Base-by-base conservation (phyloP, 1,140 invertebrate species). In the Latrodectus geometricus region DNA sequence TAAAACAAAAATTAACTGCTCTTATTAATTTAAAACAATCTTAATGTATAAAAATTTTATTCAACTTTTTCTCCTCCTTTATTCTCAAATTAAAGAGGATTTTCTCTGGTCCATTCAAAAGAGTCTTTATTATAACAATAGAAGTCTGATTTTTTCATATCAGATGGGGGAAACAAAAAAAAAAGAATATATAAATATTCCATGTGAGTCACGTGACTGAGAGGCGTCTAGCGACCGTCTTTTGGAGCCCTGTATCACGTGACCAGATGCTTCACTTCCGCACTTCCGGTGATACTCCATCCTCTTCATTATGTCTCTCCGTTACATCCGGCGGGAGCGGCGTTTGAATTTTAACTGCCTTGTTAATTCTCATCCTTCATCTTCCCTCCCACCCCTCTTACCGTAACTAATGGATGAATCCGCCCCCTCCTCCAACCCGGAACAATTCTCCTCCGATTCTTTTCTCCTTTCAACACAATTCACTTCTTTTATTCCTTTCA, bases 281-380 rank as follows among this genome's bases (percentile, higher is more conserved):
- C 82, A 77, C 83, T 86, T 86, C 83, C 83, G 83, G 83, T 61
- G 74, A 77, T 72, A 70, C 75, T 78, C 83, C 83, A 77, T 77
- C 74, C 83, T 78, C 83, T 86, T 86, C 83, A 86, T 86, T 86
- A 86, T 70, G 75, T 56, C 68, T 49, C 83, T 86, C 83, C 83
- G 83, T 86, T 65, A 86, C 83, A 78, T 86, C 83, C 83, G 83
- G 83, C 68, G 52, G 75, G 75, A 86, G 73, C 83, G 75, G 68
- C 83, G 74, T 86, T 86, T 86, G 83, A 86, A 86, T 86, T 86
- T 86, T 86, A 86, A 86, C 83, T 86, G 83, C 83, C 83, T 86
- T 78, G 83, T 86, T 86, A 86, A 86, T 86, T 83, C 70, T 21
- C 69, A 54, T 81, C 79, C 79, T 81, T 68, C 17, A 11, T 61